Percentiles rank a stretch among this genome's conserved stretches.
Conservation (phyloP, 2,113 vertebrate genomes). For the Poeciliopsis retropinna region DNA sequence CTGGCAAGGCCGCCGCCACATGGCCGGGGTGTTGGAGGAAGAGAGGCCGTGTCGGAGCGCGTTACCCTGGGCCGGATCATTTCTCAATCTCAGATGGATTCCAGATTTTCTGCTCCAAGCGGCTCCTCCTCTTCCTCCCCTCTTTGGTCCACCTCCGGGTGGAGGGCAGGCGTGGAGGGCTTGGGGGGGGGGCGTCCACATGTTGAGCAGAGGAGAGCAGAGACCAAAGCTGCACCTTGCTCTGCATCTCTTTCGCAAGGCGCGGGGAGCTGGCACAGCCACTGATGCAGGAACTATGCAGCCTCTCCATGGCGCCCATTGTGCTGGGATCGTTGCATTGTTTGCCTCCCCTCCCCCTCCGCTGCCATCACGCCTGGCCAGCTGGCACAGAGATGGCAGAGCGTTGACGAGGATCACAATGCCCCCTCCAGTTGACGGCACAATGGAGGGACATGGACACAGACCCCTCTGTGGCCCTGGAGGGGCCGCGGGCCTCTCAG, state of each 20-base stretch:
- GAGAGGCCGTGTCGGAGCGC: slow-evolving; percentile 73
- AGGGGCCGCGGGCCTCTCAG: slow-evolving; percentile 65
- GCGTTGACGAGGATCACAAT: slow-evolving; percentile 77
- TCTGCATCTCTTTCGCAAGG: slow-evolving; percentile 19
- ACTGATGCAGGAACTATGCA: slow-evolving; percentile 60
- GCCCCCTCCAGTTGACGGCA: slow-evolving; percentile 70
- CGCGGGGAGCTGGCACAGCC: slow-evolving; percentile 61
- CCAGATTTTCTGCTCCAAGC: slow-evolving; percentile 65
- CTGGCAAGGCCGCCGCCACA: slow-evolving; percentile 78
- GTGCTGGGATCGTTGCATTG: slow-evolving; percentile 75
- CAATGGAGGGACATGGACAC: slow-evolving; percentile 74
- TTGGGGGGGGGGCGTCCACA: slow-evolving; percentile 19
- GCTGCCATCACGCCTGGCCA: slow-evolving; percentile 64
- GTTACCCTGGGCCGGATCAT: slow-evolving; percentile 71
- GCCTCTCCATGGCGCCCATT: slow-evolving; percentile 68
- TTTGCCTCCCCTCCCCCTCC: slow-evolving; percentile 44
- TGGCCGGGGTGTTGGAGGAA: slow-evolving; percentile 74
- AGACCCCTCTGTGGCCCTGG: slow-evolving; percentile 74
- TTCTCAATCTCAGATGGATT: slow-evolving; percentile 73
- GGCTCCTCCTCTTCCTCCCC: slow-evolving; percentile 47
- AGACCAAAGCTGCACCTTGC: slow-evolving; percentile 39
- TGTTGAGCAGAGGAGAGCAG: slow-evolving; percentile 27
- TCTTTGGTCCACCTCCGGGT: slow-evolving; percentile 54
- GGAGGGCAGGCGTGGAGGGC: slow-evolving; percentile 19
- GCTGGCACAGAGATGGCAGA: slow-evolving; percentile 78